Conservation (phyloP, 2,888 invertebrate genomes). For the Adineta ricciae region DNA sequence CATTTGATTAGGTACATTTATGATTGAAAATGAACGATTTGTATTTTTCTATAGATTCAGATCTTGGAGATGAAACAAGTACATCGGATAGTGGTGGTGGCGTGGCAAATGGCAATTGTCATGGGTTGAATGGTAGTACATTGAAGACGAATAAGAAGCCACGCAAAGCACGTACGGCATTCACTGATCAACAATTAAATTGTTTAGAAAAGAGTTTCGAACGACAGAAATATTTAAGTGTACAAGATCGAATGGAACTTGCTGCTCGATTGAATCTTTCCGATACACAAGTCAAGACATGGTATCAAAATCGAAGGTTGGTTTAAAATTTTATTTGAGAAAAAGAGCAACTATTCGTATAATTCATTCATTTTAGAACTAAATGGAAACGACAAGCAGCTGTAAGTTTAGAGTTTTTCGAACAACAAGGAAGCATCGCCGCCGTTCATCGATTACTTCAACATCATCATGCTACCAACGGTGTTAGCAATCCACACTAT, state of each 20-base stretch:
- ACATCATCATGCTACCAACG: constrained; percentile 38
- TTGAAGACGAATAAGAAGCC: constrained; percentile 64
- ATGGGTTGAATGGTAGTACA: neutral
- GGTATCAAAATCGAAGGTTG: constrained; percentile 81
- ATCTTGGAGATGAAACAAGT: neutral
- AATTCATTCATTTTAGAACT: constrained; percentile 64
- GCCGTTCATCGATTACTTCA: constrained; percentile 79
- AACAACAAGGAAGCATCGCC: constrained; percentile 92
- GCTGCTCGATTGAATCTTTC: constrained; percentile 84
- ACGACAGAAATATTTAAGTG: constrained; percentile 67
- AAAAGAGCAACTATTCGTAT: no score
- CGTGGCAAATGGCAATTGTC: neutral
- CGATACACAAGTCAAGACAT: constrained; percentile 98
- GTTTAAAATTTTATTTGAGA: neutral
- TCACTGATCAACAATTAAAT: constrained; percentile 86
- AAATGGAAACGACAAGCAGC: constrained; percentile 99
- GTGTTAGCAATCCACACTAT: neutral
- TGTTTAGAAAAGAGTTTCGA: constrained; percentile 93
- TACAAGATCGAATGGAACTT: constrained; percentile 89
- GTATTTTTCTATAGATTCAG: neutral
- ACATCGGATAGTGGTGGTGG: neutral
- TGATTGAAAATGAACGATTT: neutral
- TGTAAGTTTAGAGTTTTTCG: constrained; percentile 84
- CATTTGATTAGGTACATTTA: neutral
- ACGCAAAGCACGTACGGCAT: constrained; percentile 88